phyloP scores from a whole-genome alignment of 30 jellyfish, hydroid and myxozoan genomes.

The Turritopsis rubra region DNA sequence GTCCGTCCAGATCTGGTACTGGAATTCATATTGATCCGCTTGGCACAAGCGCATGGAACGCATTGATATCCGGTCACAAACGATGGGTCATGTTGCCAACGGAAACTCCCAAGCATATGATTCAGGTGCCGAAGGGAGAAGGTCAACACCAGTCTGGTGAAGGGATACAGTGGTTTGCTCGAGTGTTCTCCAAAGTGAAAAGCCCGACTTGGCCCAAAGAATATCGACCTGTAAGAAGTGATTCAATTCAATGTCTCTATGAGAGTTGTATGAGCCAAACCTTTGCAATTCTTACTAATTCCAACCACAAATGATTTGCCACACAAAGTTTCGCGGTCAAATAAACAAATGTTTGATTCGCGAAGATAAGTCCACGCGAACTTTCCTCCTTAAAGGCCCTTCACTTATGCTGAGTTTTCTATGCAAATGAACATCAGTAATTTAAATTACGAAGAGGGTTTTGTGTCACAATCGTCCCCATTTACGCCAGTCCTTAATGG shows the following conservation, averaged over 20 bases:
- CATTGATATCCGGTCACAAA: conserved; percentile 84
- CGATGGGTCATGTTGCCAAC: conserved; percentile 97
- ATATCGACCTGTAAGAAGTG: conserved; percentile 70
- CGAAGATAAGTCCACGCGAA: too few relatives aligned
- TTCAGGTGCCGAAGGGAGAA: conserved; percentile 64
- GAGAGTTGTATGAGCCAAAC: too few relatives aligned
- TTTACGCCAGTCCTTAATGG: too few relatives aligned
- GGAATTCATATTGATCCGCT: conserved; percentile 98
- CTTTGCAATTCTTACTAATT: too few relatives aligned
- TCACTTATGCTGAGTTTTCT: too few relatives aligned
- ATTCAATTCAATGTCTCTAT: neutral
- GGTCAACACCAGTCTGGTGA: conserved; percentile 96
- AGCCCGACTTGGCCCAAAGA: conserved; percentile 90
- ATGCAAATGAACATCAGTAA: too few relatives aligned
- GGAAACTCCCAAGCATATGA: conserved; percentile 85
- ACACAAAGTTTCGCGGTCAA: too few relatives aligned
- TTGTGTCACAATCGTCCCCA: too few relatives aligned
- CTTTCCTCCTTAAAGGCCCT: too few relatives aligned
- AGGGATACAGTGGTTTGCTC: conserved; percentile 85
- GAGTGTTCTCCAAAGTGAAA: conserved; percentile 69
- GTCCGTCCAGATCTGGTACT: conserved; percentile 95
- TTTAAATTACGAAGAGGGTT: too few relatives aligned
- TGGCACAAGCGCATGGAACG: conserved; percentile 99
- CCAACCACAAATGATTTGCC: too few relatives aligned
- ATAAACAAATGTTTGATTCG: too few relatives aligned